Evolutionary conservation across 2,797 vertebrate species (phyloP).

Genomic region (Neosilurus mollespiculum): DNA sequence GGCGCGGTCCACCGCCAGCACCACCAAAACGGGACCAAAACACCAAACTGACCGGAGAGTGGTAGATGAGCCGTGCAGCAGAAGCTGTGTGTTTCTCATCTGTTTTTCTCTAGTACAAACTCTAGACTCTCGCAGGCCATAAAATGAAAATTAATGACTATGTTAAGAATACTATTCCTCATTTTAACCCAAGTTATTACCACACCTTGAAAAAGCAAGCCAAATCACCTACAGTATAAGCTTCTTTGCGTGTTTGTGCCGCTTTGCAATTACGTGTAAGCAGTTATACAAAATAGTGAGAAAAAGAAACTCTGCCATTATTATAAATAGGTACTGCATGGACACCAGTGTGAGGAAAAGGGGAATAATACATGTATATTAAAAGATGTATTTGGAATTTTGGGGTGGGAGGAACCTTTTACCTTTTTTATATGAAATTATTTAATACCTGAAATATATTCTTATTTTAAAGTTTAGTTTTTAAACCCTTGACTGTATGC

Average conservation of each 20-base stretch:
- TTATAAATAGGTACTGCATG: conserved; percentile 73
- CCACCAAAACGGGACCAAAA: conserved; percentile 98
- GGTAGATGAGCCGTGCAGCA: conserved; percentile 68
- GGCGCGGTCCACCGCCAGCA: conserved; percentile 89
- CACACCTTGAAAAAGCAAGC: conserved; percentile 67
- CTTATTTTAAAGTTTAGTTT: conserved; percentile 65
- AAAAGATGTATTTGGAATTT: conserved; percentile 60
- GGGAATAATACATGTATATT: conserved; percentile 55
- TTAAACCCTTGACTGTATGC: conserved; percentile 59
- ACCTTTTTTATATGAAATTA: conserved; percentile 79
- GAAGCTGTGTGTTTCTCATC: conserved; percentile 22
- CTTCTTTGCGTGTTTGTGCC: conserved; percentile 73
- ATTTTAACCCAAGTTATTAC: conserved; percentile 63
- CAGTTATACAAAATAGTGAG: conserved; percentile 58
- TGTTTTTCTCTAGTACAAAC: conserved; percentile 36
- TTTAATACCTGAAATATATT: conserved; percentile 81
- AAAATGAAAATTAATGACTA: conserved; percentile 21
- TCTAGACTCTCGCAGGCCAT: conserved; percentile 36
- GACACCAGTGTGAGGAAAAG: conserved; percentile 54
- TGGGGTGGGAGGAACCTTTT: conserved; percentile 55
- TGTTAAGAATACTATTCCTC: conserved; percentile 38
- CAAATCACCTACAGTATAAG: conserved; percentile 67
- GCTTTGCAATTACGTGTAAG: conserved; percentile 69
- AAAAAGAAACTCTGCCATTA: conserved; percentile 62
- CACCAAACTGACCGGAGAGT: conserved; percentile 95